Evolutionary conservation across 1,140 invertebrate species (phyloP).

Genomic region (Drosophila pallidifrons): DNA sequence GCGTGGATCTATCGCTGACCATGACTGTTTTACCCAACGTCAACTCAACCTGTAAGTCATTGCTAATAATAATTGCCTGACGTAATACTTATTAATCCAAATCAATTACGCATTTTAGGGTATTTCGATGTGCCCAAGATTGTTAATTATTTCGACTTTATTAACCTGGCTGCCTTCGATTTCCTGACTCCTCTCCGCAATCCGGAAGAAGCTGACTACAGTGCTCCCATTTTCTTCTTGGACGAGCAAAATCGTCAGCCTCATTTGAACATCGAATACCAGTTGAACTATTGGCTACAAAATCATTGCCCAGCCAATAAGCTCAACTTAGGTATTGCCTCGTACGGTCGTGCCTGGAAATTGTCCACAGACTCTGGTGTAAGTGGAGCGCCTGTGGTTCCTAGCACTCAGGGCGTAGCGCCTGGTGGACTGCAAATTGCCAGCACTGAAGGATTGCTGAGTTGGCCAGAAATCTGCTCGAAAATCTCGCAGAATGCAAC

Average conservation of each 20-base stretch:
- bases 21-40: slow-evolving; percentile 91
- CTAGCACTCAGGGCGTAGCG: slow-evolving; percentile 88
- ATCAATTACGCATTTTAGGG: slow-evolving; percentile 85
- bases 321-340: slow-evolving; percentile 92
- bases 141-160: slow-evolving; percentile 90
- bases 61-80: not conserved
- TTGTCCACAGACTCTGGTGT: slow-evolving; percentile 89
- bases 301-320: slow-evolving; percentile 89
- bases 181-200: slow-evolving; percentile 90
- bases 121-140: slow-evolving; percentile 89
- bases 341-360: slow-evolving; percentile 93
- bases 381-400: slow-evolving; percentile 91
- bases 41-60: slow-evolving; percentile 89
- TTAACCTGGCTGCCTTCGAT: slow-evolving; percentile 93
- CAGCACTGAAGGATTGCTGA: slow-evolving; percentile 87
- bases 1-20: slow-evolving; percentile 88
- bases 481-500: slow-evolving; percentile 86
- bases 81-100: not conserved
- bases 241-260: slow-evolving; percentile 84
- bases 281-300: slow-evolving; percentile 87
- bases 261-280: slow-evolving; percentile 87
- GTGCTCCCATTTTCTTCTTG: slow-evolving; percentile 88
- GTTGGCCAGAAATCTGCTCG: slow-evolving; percentile 88
- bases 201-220: slow-evolving; percentile 90
- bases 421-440: slow-evolving; percentile 87